Evolutionary conservation across 2,888 invertebrate genomes (phyloP).

Genomic region (Scelioninae gen. 2): DNA sequence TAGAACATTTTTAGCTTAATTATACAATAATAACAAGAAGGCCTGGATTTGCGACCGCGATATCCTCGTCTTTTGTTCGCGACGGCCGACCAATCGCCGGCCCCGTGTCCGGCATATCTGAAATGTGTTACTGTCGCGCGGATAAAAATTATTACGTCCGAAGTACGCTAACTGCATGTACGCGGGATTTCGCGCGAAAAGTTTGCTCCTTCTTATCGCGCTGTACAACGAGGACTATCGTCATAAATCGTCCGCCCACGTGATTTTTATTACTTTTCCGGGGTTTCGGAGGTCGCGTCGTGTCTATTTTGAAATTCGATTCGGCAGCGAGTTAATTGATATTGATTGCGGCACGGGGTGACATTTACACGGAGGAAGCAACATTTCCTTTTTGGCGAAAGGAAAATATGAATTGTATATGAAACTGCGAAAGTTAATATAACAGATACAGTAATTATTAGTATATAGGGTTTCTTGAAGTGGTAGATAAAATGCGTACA

Average conservation of each 20-base stretch:
- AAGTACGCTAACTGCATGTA: conserved; percentile 35
- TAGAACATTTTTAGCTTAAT: no score
- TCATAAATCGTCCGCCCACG: conserved; percentile 61
- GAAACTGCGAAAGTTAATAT: no score
- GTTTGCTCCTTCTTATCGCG: conserved; percentile 29
- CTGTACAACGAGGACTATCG: conserved; percentile 56
- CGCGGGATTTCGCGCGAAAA: conserved; percentile 28
- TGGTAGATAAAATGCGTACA: no score
- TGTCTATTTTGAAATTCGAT: no score
- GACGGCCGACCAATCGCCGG: conserved; percentile 11
- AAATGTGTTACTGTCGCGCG: conserved; percentile 41
- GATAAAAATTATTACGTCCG: conserved; percentile 43
- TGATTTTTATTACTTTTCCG: conserved; percentile 60
- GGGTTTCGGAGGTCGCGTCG: conserved; percentile 46
- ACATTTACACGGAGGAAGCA: no score
- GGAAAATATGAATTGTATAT: no score
- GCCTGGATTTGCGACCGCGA: conserved; percentile 14
- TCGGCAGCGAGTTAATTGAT: not conserved
- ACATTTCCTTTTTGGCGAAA: no score
- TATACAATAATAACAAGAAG: no score
- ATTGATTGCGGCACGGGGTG: no score
- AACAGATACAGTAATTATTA: no score
- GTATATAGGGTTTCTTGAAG: no score
- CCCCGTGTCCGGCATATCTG: conserved; percentile 30
- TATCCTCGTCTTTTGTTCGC: conserved; percentile 38